Evolutionary conservation across 2,888 invertebrate species (phyloP).

Genomic region (Pandemis heparana): DNA sequence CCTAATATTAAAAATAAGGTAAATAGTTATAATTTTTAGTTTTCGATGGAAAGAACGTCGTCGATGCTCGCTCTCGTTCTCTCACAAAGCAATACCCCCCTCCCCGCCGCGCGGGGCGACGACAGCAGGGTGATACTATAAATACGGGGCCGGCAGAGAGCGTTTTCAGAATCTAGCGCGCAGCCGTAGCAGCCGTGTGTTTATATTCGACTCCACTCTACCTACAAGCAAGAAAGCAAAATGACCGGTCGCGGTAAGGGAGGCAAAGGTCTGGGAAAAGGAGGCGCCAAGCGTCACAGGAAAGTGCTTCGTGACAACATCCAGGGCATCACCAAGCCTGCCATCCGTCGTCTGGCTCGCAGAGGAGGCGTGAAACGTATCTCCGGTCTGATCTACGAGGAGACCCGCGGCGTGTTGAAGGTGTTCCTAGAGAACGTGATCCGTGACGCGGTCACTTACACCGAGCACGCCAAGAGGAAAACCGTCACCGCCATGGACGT

Average conservation of each 20-base stretch:
- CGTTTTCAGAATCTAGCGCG: not conserved
- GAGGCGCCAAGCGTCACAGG: conserved; percentile 93
- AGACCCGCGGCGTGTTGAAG: conserved; percentile 92
- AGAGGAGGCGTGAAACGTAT: conserved; percentile 90
- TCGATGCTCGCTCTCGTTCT: not conserved
- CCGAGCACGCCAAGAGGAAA: conserved; percentile 95
- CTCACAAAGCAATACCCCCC: not conserved
- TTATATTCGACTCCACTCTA: not conserved
- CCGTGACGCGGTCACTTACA: conserved; percentile 94
- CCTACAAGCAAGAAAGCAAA: conserved; percentile 46
- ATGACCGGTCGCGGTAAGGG: conserved; percentile 94
- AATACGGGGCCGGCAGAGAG: not conserved
- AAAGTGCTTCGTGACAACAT: conserved; percentile 93
- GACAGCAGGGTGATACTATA: not conserved
- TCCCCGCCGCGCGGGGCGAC: not conserved
- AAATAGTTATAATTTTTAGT: no score
- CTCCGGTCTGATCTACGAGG: conserved; percentile 92
- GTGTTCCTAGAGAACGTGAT: conserved; percentile 94
- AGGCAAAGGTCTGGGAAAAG: conserved; percentile 92
- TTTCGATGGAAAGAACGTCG: not conserved
- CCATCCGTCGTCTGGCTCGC: conserved; percentile 90
- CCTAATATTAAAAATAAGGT: no score
- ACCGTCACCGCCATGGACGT: conserved; percentile 96
- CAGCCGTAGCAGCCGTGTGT: not conserved
- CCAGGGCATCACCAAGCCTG: conserved; percentile 92